A percentile compares a stretch with the other conserved stretches of the same genome.
These are phyloP conservation scores for Danaus chrysippus DNA, from an alignment of 2,888 invertebrate genomes.

Conservation along the genomic window DNA sequence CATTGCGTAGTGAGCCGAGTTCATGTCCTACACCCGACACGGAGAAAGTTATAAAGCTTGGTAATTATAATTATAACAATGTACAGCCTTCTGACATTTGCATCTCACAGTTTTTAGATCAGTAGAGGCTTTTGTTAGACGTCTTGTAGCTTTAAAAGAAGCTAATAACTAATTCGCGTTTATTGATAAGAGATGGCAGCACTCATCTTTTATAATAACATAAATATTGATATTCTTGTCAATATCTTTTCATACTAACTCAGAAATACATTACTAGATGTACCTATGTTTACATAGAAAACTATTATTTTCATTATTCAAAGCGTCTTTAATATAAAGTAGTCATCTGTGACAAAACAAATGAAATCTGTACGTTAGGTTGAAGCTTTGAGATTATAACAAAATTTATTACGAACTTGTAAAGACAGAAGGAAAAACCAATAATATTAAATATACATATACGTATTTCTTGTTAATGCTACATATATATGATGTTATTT, in stretches of 20 bases:
- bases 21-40: conserved; percentile 48
- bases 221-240: neutral
- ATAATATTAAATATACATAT: too few relatives aligned
- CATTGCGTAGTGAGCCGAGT: conserved; percentile 42
- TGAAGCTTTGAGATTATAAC: too few relatives aligned
- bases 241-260: neutral
- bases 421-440: too few relatives aligned
- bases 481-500: neutral
- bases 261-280: too few relatives aligned
- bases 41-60: conserved; percentile 61
- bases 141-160: neutral
- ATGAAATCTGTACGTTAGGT: too few relatives aligned
- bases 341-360: too few relatives aligned
- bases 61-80: conserved; percentile 47
- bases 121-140: neutral
- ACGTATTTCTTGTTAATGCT: too few relatives aligned
- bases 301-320: too few relatives aligned
- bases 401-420: too few relatives aligned
- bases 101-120: neutral
- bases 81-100: conserved; percentile 17
- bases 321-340: too few relatives aligned
- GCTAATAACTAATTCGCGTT: neutral
- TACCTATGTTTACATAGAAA: too few relatives aligned
- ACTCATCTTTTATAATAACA: neutral
- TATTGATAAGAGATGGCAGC: conserved; percentile 3